phyloP scores from a whole-genome alignment of 2,888 invertebrate genomes.

The Lacanobia oleracea region DNA sequence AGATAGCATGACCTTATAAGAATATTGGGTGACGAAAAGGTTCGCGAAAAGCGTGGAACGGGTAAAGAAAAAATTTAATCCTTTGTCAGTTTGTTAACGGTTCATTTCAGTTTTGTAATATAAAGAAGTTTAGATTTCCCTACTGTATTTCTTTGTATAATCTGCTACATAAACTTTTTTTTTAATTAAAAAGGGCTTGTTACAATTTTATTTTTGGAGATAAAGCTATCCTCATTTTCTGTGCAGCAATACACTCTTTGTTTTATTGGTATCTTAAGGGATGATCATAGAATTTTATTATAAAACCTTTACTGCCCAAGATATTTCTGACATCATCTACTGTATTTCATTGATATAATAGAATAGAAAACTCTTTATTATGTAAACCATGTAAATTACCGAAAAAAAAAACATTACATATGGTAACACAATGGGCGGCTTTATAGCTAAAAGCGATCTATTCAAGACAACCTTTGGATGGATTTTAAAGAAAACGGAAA shows the following conservation, averaged over 20 bases:
- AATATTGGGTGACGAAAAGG: conserved; percentile 80
- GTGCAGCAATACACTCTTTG: background rate
- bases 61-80: conserved; percentile 55
- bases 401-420: too few relatives aligned
- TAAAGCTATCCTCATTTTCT: background rate
- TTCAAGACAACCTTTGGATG: too few relatives aligned
- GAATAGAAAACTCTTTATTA: too few relatives aligned
- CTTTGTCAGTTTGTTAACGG: conserved; percentile 61
- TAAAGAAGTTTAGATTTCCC: conserved; percentile 46
- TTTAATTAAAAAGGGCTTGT: conserved; percentile 4
- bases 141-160: conserved; percentile 34
- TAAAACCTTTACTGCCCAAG: too few relatives aligned
- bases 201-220: conserved; percentile 2
- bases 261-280: background rate
- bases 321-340: too few relatives aligned
- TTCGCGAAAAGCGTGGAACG: conserved; percentile 71
- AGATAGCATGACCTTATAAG: conserved; percentile 73
- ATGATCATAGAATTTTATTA: background rate
- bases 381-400: too few relatives aligned
- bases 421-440: too few relatives aligned
- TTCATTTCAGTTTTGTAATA: conserved; percentile 57
- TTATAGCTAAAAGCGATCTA: too few relatives aligned
- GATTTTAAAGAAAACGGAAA: too few relatives aligned
- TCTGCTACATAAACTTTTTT: conserved; percentile 19
- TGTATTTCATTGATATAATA: too few relatives aligned